Base-by-base conservation (phyloP, 2,113 vertebrate genomes). In the Lutjanus erythropterus region DNA sequence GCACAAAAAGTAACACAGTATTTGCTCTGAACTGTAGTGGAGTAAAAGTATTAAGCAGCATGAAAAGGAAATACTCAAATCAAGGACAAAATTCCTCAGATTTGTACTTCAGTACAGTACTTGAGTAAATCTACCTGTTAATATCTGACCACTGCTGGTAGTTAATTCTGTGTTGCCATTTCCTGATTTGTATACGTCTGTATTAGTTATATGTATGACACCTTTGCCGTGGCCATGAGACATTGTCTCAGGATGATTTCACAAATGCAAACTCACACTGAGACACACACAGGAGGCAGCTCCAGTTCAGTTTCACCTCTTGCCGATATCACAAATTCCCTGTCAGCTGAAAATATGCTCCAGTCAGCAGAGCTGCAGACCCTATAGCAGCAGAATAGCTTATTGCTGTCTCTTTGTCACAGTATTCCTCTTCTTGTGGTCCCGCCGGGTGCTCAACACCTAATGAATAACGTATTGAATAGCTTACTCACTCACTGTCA, bases 291-390 rank as follows among this genome's bases (percentile, higher is more conserved):
- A 27, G 14, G 39, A 58, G 50, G 75, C 5, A 18, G 39, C 15
- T 25, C 11, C 19, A 46, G 49, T 12, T 53, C 67, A 41, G 37
- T 35, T 80, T 68, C 75, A 62, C 79, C 71, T 75, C 75, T 19
- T 35, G 53, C 56, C 14, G 18, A 79, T 78, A 68, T 86, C 81
- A 86, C 67, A 64, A 82, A 58, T n/a, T 78, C 72, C 16, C 60
- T 18, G 75, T 91, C 84, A 88, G 89, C 86, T 89, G 67, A 88
- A 89, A 89, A 89, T 74, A 87, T 66, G 80, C 78, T 53, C 16
- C n/a, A 44, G 80, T 88, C 85, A 87, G 89, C 86, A 88, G 42
- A 62, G 72, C 47, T 5, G 9, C 3, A 23, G 59, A 21, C 66
- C 64, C 70, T 58, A 67, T 23, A 67, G 52, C 60, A 72, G 81